Conservation (phyloP, 2,113 vertebrate genomes). For the Myotis yumanensis region DNA sequence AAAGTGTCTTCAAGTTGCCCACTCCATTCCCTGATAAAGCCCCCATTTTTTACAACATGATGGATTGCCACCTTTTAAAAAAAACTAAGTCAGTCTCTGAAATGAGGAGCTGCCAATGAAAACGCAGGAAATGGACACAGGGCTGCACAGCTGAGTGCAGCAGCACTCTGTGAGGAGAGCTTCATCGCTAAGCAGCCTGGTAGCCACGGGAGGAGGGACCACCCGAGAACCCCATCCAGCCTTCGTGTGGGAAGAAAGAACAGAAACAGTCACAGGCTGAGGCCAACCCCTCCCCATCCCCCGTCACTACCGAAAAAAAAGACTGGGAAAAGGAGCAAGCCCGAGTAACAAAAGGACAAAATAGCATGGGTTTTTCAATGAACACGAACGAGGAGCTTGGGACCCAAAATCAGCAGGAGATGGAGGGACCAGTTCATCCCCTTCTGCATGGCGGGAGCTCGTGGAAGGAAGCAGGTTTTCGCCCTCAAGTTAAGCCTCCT, state of each 20-base stretch:
- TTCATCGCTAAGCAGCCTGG: neutral
- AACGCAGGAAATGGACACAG: neutral
- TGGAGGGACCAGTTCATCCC: neutral
- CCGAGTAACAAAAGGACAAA: neutral
- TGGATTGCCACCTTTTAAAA: neutral
- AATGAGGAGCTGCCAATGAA: slow-evolving; percentile 8
- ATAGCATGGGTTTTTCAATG: slow-evolving; percentile 46
- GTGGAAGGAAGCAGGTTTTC: neutral
- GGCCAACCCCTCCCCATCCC: neutral
- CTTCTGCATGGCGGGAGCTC: neutral
- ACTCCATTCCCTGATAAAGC: neutral
- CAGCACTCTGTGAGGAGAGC: neutral
- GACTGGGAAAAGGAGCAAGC: neutral
- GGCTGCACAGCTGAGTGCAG: neutral
- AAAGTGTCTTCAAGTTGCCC: neutral
- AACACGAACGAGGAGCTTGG: neutral
- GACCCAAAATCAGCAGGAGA: neutral
- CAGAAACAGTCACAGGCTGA: neutral
- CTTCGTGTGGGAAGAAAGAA: neutral
- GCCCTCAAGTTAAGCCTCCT: neutral
- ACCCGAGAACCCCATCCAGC: neutral
- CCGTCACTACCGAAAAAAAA: neutral
- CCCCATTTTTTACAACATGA: neutral
- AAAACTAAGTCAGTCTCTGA: neutral
- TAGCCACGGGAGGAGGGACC: neutral